Base-by-base conservation (phyloP, 2,113 vertebrate species). In the Paradisaea rubra region DNA sequence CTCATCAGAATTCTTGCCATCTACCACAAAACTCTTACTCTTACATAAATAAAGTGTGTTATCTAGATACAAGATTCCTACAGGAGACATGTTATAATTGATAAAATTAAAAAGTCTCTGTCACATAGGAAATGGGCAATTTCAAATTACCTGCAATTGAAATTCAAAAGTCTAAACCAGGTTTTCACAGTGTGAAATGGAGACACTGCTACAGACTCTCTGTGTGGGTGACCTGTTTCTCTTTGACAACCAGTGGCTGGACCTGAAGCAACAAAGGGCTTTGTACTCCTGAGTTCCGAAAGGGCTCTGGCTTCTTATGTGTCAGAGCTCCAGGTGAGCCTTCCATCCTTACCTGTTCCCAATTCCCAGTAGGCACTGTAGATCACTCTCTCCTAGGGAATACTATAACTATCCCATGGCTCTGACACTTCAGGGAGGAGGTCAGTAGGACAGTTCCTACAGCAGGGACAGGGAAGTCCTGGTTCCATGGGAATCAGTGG, bases 331-430 rank as follows among this genome's bases (percentile, higher is more conserved):
- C 37, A 35, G n/a, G 35, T 16, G 25, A 65, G 19, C 52, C 42
- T 53, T 45, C 31, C n/a, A 2, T 68, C 47, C 76, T 60, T 27
- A 27, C 20, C 30, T 37, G 33, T 66, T 59, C 77, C 66, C 15
- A 66, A 0, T 41, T 74, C 53, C 56, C 8, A 3, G 30, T 41
- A 69, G 33, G 19, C 21, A 31, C 8, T 60, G 45, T 28, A n/a
- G 28, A 12, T 64, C 25, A 11, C 56, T n/a, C 2, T 2, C 28
- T 79, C 53, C 39, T 11, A 15, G 13, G 33, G 17, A 61, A 41
- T 45, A 12, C 37, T 0, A 0, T 37, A 21, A 53, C 5, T 54
- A 15, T 10, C 5, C 33, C 10, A 3, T 6, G 25, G 15, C 52
- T 53, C 80, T 63, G 44, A 53, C 13, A 63, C 27, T 33, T 61